phyloP scores from a whole-genome alignment of 2,113 vertebrate species.

The Megalops atlanticus region DNA sequence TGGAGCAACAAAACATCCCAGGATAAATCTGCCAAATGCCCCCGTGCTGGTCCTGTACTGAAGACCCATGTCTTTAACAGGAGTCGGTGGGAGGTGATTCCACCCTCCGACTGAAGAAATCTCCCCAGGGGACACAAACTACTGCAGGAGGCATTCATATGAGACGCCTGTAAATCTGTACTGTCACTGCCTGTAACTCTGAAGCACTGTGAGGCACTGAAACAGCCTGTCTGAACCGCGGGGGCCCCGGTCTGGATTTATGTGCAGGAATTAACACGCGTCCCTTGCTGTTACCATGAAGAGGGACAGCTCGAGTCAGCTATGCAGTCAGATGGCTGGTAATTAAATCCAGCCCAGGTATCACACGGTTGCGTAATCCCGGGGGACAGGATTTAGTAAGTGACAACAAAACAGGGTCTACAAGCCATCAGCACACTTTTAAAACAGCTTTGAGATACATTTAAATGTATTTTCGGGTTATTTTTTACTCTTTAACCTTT shows the following conservation, averaged over 20 bases:
- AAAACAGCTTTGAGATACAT: neutral
- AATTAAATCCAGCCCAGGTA: neutral
- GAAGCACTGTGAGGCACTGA: too few species aligned
- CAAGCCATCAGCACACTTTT: neutral
- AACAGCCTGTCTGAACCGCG: neutral
- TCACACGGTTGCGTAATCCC: neutral
- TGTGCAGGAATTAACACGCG: neutral
- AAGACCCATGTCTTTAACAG: too few species aligned
- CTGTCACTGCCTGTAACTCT: neutral
- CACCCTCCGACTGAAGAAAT: too few species aligned
- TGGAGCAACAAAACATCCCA: too few species aligned
- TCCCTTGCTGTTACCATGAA: neutral
- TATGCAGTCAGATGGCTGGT: neutral
- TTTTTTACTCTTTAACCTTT: too few species aligned
- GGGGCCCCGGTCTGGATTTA: neutral
- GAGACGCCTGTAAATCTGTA: neutral
- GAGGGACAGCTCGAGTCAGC: neutral
- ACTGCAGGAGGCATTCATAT: neutral
- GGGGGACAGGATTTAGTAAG: neutral
- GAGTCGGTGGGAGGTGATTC: too few species aligned
- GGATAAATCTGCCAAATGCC: too few species aligned
- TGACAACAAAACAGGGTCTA: neutral
- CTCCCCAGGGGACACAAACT: too few species aligned
- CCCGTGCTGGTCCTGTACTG: too few species aligned
- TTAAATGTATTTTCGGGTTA: neutral